Evolutionary conservation across 2,797 vertebrate genomes (phyloP), one percentile per base, ranked within the genome.

Genomic region (Danio kyathit): DNA sequence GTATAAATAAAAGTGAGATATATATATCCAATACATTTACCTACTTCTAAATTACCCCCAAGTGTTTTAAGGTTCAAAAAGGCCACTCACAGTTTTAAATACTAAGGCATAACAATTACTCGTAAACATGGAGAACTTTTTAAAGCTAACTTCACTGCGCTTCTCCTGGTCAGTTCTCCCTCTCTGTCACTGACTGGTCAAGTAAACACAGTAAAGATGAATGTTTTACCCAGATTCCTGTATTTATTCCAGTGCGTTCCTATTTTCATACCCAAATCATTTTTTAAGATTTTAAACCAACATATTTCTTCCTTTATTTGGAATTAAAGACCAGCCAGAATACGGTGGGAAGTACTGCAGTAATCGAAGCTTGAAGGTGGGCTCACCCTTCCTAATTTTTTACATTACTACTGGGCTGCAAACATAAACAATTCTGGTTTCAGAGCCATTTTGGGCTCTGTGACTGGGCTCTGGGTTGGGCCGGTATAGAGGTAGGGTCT

Each of bases 1-100:
- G 51, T 69, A 16, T 9, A 51, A 51, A 14, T 10, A 69, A 69
- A 38, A 69, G 66, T 51, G 21, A 69, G 48, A n/a, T n/a, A n/a
- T n/a, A 5, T 69, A 6, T 69, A 38, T 5, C 21, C 66, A n/a
- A 69, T 69, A 38, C 3, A 69, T 38, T n/a, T 51, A 51, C 7
- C 21, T 29, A 6, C 38, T 21, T 69, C 21, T 51, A 7, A 51
- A 49, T 69, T 69, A 51, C 46, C 19, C 5, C 5, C 0, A 2
- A 48, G 12, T 3, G 0, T 7, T 3, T 69, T 7, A 29, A 5
- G 38, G 46, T 51, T 69, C 38, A 51, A 51, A 11, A 46, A 38
- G 0, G 13, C 46, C 16, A 2, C 1, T 0, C 46, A 69, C 10
- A 69, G 46, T 49, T 69, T 69, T 38, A 51, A 38, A 69, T 67